Evolutionary conservation across 1,140 invertebrate genomes (phyloP), one percentile per base, ranked within the genome.

Genomic region (Patella vulgata): DNA sequence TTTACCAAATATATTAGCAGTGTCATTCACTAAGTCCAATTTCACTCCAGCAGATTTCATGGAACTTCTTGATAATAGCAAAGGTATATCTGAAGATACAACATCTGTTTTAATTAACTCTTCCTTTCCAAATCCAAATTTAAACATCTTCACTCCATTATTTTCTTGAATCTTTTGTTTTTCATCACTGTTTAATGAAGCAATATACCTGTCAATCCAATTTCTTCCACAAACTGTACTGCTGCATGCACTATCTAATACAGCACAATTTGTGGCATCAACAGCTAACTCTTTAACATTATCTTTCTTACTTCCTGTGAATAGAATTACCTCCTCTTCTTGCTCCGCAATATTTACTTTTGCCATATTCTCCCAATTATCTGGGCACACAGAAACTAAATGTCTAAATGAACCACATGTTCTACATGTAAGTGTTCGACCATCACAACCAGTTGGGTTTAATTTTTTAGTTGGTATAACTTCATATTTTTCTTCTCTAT

Each of bases 391-490:
- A 28, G 55, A 36, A 5, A 72, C 31, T 1, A 72, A 19, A 61
- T 69, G 70, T 44, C 69, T 28, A 28, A 33, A 70, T 8, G 68
- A 71, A 17, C 68, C 68, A 67, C 61, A 71, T 14, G 65, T 65
- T 57, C 43, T 58, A 47, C 66, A 71, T 8, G 58, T 64, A 6
- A 66, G 21, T 12, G 39, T 36, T 51, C 47, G 52, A 17, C 60
- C 53, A 64, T 71, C 65, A 31, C 33, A 28, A 21, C 63, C 63
- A 50, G 28, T 36, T 6, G 63, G 58, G 42, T 66, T 66, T 36
- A 14, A 36, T 14, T 36, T 5, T 36, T 14, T 36, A 8, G 33
- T 36, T n/a, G n/a, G n/a, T n/a, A n/a, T n/a, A n/a, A n/a, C n/a
- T n/a, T n/a, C n/a, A n/a, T n/a, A n/a, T n/a, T n/a, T n/a, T n/a